These are phyloP conservation scores for Chloroceryle aenea DNA, from an alignment of 2,113 vertebrate genomes.

Conservation along the genomic window DNA sequence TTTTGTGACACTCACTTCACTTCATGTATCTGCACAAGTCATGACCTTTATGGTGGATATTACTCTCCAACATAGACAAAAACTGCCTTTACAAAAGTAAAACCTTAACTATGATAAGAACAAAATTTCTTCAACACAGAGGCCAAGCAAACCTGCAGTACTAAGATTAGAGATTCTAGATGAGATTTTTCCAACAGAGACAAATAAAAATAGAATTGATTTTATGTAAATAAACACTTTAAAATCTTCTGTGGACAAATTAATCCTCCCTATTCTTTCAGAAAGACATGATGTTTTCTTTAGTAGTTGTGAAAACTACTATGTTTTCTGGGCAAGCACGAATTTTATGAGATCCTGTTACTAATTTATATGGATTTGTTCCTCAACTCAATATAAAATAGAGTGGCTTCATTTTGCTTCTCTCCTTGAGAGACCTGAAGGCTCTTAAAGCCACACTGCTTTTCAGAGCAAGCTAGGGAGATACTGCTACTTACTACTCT, in stretches of 20 bases:
- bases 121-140: background rate
- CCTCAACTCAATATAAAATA: background rate
- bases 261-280: background rate
- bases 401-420: background rate
- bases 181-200: background rate
- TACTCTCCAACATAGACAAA: conserved; percentile 38
- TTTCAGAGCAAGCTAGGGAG: background rate
- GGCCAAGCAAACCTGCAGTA: background rate
- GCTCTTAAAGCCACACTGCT: background rate
- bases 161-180: background rate
- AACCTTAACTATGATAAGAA: background rate
- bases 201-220: background rate
- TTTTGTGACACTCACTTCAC: conserved; percentile 66
- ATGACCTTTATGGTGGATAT: conserved; percentile 52
- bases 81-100: conserved; percentile 24
- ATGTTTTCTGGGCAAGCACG: background rate
- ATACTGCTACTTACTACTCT: background rate
- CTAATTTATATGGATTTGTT: background rate
- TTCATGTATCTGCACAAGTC: conserved; percentile 57
- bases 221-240: background rate
- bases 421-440: background rate
- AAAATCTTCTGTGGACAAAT: background rate
- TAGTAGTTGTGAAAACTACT: background rate
- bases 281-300: background rate
- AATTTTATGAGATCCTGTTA: background rate